These are phyloP conservation scores for Sarcophilus harrisii DNA, from an alignment of 2,797 vertebrate genomes.

Conservation along the genomic window DNA sequence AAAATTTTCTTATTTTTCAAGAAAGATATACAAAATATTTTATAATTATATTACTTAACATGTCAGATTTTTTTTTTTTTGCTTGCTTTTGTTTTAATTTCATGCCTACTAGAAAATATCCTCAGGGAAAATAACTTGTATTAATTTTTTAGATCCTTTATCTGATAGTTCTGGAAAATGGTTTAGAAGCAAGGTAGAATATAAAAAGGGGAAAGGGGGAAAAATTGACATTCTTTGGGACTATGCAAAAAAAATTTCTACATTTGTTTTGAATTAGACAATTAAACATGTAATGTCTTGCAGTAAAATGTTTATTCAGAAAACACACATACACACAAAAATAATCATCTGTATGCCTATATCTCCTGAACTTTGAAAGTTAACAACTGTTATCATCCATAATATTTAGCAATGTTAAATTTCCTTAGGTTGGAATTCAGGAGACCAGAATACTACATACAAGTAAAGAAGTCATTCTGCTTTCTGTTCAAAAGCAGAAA, in stretches of 20 bases:
- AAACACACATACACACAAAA: background rate
- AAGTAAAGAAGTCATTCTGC: background rate
- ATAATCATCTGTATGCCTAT: background rate
- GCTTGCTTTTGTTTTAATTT: too few relatives aligned
- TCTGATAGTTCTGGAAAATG: background rate
- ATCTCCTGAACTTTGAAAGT: background rate
- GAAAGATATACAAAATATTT: too few relatives aligned
- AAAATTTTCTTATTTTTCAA: background rate
- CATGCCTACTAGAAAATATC: background rate
- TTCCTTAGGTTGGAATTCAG: background rate
- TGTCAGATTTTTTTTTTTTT: too few relatives aligned
- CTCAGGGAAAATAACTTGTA: too few relatives aligned
- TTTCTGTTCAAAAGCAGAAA: background rate
- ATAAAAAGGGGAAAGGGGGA: background rate
- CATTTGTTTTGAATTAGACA: constrained; percentile 16
- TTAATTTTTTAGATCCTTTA: background rate
- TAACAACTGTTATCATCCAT: background rate
- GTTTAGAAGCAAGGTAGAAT: constrained; percentile 1
- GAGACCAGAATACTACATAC: background rate
- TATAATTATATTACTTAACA: too few relatives aligned
- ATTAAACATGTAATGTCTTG: background rate
- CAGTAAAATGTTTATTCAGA: background rate
- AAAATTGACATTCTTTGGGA: constrained; percentile 1
- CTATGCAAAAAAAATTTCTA: constrained; percentile 28
- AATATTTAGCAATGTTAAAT: background rate